Evolutionary conservation across 2,888 invertebrate genomes (phyloP).

Genomic region (Isoperla grammatica): DNA sequence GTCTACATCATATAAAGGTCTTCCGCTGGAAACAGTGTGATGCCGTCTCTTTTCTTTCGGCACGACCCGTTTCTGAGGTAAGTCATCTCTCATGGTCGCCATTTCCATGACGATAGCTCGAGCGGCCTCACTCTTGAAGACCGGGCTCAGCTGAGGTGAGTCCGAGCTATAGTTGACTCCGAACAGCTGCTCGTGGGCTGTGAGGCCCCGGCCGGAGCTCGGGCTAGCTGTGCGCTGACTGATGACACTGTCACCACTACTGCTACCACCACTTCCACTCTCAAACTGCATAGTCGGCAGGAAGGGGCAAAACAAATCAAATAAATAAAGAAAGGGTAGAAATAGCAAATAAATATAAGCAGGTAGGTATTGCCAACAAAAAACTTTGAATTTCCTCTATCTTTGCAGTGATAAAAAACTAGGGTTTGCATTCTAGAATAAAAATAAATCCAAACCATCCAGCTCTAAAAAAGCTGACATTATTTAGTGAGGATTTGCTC

Average conservation of each 20-base stretch:
- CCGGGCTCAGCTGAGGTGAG: conserved; percentile 64
- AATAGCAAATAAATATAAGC: neutral
- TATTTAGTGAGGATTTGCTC: too few species aligned
- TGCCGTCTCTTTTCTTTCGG: conserved; percentile 80
- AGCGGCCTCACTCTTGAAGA: conserved; percentile 83
- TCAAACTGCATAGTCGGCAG: conserved; percentile 24
- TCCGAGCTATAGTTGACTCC: conserved; percentile 38
- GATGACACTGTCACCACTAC: conserved; percentile 25
- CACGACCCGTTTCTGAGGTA: conserved; percentile 48
- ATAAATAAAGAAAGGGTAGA: conserved; percentile 27
- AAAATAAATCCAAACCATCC: too few species aligned
- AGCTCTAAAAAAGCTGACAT: too few species aligned
- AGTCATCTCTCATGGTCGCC: conserved; percentile 40
- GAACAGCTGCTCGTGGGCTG: conserved; percentile 41
- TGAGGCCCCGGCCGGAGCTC: conserved; percentile 38
- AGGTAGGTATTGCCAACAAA: too few species aligned
- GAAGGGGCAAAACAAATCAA: conserved; percentile 29
- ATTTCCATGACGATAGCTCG: conserved; percentile 81
- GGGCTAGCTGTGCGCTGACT: conserved; percentile 38
- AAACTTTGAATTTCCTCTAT: too few species aligned
- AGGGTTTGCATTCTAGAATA: too few species aligned
- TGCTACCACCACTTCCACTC: conserved; percentile 27
- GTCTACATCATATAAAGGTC: conserved; percentile 41
- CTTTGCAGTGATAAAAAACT: too few species aligned
- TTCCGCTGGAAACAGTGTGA: conserved; percentile 70